Base-by-base conservation (phyloP, 2,797 vertebrate species). In the Glyptemys insculpta region DNA sequence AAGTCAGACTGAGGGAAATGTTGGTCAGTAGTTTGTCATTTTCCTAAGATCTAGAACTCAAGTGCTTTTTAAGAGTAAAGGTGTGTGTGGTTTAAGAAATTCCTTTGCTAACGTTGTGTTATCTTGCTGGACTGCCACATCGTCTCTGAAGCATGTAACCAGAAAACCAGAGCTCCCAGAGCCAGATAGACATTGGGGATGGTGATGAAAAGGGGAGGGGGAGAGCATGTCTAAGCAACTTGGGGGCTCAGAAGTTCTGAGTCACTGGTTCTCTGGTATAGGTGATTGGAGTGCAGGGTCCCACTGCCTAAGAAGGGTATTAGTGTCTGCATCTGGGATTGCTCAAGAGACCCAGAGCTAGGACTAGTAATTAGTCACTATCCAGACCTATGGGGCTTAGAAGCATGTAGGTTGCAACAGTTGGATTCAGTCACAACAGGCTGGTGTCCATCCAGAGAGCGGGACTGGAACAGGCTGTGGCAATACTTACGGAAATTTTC, bases 241-340 rank as follows among this genome's bases (percentile, higher is more conserved):
- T 68, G 19, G 19, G 19, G 65, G 62, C n/a, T 4, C 12, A 25
- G n/a, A 25, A 85, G 18, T 23, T 5, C 0, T 0, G 11, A 56
- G 18, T 5, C 16, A 5, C 23, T 16, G 12, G 0, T 72, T 95
- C 53, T 90, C 0, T 85, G 11, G 53, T 79, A 89, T 57, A 94
- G 85, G 84, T 88, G 79, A 53, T 8, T 79, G 89, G 29, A 9
- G 10, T n/a, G 11, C 85, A 94, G 23, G 10, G 68, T 89, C 91
- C 93, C 27, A 9, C 8, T 41, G 1, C 49, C 15, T 85, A 49
- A 83, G 89, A 57, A 37, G 5, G 5, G 1, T 5, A 72, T 53
- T 83, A 78, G 16, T 85, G 14, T 88, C 52, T 41, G n/a, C 37
- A 37, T 37, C n/a, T 37, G n/a, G 9, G 65, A 72, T 72, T 72